Conservation (phyloP, 1,140 invertebrate species). For the Drosophila repletoides region DNA sequence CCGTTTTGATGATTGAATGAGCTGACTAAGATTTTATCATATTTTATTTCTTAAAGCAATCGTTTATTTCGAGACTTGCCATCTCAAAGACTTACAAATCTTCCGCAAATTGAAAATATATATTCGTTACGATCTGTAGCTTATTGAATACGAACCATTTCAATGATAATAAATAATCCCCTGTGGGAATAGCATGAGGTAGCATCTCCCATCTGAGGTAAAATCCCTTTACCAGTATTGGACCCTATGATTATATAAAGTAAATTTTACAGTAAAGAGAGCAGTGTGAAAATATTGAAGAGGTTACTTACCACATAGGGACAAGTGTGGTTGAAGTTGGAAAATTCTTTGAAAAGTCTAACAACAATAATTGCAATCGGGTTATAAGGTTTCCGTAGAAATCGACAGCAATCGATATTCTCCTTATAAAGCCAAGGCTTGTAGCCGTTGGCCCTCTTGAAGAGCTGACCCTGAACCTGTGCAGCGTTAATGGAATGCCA, state of each 20-base stretch:
- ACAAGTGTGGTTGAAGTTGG: conserved; percentile 3
- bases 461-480: not conserved
- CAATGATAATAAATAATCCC: not conserved
- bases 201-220: not conserved
- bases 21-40: too few species aligned
- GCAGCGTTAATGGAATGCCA: not conserved
- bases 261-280: not conserved
- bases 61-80: too few species aligned
- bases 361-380: conserved; percentile 1
- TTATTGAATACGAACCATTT: not conserved
- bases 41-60: too few species aligned
- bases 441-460: not conserved
- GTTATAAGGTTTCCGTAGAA: not conserved
- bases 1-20: too few species aligned
- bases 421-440: conserved; percentile 4
- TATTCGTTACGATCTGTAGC: not conserved
- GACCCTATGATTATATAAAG: not conserved
- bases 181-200: not conserved
- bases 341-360: not conserved
- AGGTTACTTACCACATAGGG: not conserved
- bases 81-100: too few species aligned
- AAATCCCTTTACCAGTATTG: not conserved
- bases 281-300: too few species aligned
- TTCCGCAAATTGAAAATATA: not conserved
- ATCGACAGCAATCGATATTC: conserved; percentile 1